Percentiles rank a stretch among this genome's conserved stretches.
Evolutionary conservation across 2,113 vertebrate species (phyloP).

Genomic region (Naja naja): DNA sequence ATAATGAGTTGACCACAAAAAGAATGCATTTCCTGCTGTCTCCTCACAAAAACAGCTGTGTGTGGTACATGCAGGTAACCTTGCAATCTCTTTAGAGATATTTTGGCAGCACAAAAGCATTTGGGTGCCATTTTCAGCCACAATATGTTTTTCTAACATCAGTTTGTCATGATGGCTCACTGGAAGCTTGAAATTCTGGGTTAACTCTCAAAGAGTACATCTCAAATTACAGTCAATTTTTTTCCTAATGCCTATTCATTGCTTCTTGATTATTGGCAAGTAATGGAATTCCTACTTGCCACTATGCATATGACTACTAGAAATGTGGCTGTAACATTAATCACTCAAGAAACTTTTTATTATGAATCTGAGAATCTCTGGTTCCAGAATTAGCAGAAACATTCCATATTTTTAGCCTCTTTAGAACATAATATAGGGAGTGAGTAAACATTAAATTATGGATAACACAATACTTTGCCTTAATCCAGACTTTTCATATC

Average conservation of each 20-base stretch:
- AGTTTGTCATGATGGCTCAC: neutral
- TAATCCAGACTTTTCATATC: slow-evolving; percentile 4
- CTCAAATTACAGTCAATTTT: neutral
- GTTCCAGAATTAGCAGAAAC: neutral
- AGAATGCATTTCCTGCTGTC: neutral
- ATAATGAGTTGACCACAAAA: neutral
- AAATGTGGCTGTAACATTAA: neutral
- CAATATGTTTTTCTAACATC: neutral
- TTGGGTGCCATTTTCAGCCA: neutral
- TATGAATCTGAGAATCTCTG: neutral
- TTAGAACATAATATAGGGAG: neutral
- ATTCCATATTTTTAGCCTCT: slow-evolving; percentile 6
- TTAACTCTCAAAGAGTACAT: neutral
- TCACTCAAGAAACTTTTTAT: accelerated
- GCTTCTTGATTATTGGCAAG: slow-evolving; percentile 10
- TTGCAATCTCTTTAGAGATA: neutral
- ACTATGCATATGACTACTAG: neutral
- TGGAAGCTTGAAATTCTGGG: neutral
- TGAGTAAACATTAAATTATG: neutral
- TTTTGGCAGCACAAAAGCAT: neutral
- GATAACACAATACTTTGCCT: slow-evolving; percentile 30
- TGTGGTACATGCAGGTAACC: neutral
- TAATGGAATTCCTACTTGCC: neutral
- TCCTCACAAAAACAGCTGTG: neutral
- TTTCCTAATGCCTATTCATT: neutral